These are phyloP conservation scores for Cheilosia pagana DNA, from an alignment of 2,888 invertebrate species.

Conservation along the genomic window DNA sequence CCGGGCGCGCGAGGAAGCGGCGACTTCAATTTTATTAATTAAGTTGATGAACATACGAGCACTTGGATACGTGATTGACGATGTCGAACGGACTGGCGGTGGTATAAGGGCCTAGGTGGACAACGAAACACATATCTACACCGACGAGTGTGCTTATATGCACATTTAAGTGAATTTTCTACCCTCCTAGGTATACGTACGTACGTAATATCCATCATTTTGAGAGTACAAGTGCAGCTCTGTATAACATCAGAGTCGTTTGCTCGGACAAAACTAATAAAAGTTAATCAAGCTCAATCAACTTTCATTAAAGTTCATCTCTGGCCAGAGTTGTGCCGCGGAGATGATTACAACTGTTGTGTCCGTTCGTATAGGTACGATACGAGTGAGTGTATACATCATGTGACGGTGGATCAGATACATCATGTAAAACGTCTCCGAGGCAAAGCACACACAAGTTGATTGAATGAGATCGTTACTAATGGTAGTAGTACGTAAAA, in stretches of 20 bases:
- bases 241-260: constrained; percentile 20
- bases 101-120: constrained; percentile 47
- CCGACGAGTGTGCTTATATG: not conserved
- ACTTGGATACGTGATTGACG: not conserved
- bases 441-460: constrained; percentile 33
- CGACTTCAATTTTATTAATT: constrained; percentile 71
- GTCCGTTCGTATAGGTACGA: not conserved
- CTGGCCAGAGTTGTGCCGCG: constrained; percentile 43
- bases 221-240: not conserved
- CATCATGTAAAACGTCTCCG: constrained; percentile 59
- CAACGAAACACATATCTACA: not conserved
- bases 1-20: constrained; percentile 46
- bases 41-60: constrained; percentile 50
- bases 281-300: constrained; percentile 84
- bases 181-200: constrained; percentile 41
- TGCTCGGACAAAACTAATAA: constrained; percentile 82
- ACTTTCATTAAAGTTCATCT: constrained; percentile 80
- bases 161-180: constrained; percentile 47
- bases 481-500: constrained; percentile 47
- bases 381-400: not conserved
- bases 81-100: not conserved
- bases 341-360: constrained; percentile 23
- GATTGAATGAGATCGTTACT: constrained; percentile 70
- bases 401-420: constrained; percentile 12
- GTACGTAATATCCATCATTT: constrained; percentile 31